These are phyloP conservation scores for Ligdia adustata DNA, from an alignment of 2,888 invertebrate genomes.

Conservation along the genomic window DNA sequence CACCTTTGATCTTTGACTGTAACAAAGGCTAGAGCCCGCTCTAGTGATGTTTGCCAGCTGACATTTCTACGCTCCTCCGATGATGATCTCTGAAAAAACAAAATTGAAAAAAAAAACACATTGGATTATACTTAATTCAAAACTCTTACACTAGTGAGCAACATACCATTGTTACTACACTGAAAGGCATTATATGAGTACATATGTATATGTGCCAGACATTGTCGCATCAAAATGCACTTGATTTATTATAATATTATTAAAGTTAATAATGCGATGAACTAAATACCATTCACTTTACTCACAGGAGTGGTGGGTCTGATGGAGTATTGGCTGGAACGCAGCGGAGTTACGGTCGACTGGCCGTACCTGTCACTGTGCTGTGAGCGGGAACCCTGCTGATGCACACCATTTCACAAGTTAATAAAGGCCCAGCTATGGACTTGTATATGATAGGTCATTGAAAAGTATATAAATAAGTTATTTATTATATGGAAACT, in stretches of 20 bases:
- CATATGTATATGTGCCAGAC: too few relatives aligned
- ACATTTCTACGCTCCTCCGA: constrained; percentile 61
- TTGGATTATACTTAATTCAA: too few relatives aligned
- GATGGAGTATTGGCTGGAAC: constrained; percentile 51
- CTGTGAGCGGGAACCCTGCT: constrained; percentile 68
- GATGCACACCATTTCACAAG: background rate
- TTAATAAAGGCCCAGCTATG: too few relatives aligned
- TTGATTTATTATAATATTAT: too few relatives aligned
- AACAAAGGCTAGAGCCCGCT: constrained; percentile 68
- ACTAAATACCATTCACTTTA: constrained; percentile 33
- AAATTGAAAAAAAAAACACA: too few relatives aligned
- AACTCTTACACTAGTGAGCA: background rate
- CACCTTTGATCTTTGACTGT: constrained; percentile 75
- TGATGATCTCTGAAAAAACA: constrained; percentile 62
- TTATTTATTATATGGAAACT: too few relatives aligned
- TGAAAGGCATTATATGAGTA: too few relatives aligned
- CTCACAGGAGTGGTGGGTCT: constrained; percentile 63
- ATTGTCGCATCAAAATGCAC: too few relatives aligned
- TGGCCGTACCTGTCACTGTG: constrained; percentile 63
- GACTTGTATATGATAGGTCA: too few relatives aligned
- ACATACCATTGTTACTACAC: too few relatives aligned
- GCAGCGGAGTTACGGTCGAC: constrained; percentile 58
- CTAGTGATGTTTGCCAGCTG: constrained; percentile 65
- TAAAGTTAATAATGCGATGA: too few relatives aligned
- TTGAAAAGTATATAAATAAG: too few relatives aligned